These are phyloP conservation scores for Cancer borealis DNA, from an alignment of 2,888 invertebrate species.

Conservation along the genomic window DNA sequence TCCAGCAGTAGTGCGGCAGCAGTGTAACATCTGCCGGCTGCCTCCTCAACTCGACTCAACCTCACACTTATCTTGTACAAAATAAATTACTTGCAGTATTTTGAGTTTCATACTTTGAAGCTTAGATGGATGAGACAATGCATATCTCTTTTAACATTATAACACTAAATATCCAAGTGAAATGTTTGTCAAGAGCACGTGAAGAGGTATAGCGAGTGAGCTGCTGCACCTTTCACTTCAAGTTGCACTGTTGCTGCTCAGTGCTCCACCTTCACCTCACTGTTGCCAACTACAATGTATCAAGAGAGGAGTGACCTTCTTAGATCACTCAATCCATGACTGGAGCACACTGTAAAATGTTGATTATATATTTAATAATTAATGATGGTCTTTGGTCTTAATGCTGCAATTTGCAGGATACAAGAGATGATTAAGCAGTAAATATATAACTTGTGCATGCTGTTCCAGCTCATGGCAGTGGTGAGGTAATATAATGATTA, in stretches of 20 bases:
- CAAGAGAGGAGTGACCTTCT: neutral
- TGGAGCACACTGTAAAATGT: neutral
- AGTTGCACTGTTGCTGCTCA: neutral
- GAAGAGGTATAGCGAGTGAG: neutral
- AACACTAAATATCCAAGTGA: neutral
- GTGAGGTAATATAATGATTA: constrained; percentile 44
- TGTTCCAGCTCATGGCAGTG: constrained; percentile 64
- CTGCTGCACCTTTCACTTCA: neutral
- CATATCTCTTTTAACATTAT: neutral
- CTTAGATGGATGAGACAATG: neutral
- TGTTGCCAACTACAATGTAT: neutral
- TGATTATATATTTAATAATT: constrained; percentile 23
- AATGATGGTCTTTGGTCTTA: constrained; percentile 62
- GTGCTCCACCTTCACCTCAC: constrained; percentile 4
- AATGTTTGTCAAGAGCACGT: neutral
- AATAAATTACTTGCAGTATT: neutral
- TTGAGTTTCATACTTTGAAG: neutral
- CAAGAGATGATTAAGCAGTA: constrained; percentile 29
- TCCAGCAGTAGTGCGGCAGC: neutral
- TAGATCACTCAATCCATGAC: constrained; percentile 5
- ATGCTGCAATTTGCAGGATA: constrained; percentile 30
- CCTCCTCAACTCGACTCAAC: neutral
- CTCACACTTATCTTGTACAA: constrained; percentile 9
- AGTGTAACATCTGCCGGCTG: neutral
- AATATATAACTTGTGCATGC: constrained; percentile 50